A percentile compares a stretch with the other conserved stretches of the same genome.
Conservation (phyloP, 1,140 invertebrate genomes). For the Ctenoplectra terminalis region DNA sequence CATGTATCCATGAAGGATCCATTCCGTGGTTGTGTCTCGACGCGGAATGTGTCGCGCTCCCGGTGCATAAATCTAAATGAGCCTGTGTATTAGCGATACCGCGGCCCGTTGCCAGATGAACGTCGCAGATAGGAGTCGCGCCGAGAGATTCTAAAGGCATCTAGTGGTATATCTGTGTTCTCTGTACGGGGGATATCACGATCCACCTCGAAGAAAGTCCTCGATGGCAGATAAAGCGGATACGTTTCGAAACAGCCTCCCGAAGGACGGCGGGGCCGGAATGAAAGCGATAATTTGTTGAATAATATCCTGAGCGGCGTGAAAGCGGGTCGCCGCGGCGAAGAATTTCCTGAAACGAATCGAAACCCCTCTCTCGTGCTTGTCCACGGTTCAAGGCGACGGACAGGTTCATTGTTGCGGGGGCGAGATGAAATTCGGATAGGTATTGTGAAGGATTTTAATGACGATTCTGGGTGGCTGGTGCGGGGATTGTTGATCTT, state of each 20-base stretch:
- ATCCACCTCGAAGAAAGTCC: slow-evolving; percentile 48
- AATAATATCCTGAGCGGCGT: slow-evolving; percentile 22
- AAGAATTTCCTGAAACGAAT: slow-evolving; percentile 29
- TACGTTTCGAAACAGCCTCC: slow-evolving; percentile 52
- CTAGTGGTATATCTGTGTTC: slow-evolving; percentile 35
- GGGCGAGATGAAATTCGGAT: slow-evolving; percentile 20
- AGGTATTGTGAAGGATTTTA: not conserved
- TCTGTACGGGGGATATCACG: slow-evolving; percentile 10
- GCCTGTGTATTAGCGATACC: slow-evolving; percentile 49
- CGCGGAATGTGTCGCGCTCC: slow-evolving; percentile 53
- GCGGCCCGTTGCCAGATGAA: slow-evolving; percentile 49
- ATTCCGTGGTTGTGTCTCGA: not conserved
- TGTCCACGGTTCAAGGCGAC: not conserved
- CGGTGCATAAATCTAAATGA: slow-evolving; percentile 61
- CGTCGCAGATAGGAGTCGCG: slow-evolving; percentile 33
- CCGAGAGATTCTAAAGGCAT: slow-evolving; percentile 15
- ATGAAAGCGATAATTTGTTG: slow-evolving; percentile 46
- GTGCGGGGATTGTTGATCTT: not conserved
- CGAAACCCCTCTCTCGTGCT: not conserved
- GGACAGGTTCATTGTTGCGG: slow-evolving; percentile 13
- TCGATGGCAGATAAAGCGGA: slow-evolving; percentile 49
- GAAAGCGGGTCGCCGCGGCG: slow-evolving; percentile 10
- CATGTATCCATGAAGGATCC: not conserved
- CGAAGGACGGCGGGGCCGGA: slow-evolving; percentile 29
- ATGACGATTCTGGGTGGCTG: not conserved